phyloP scores from a whole-genome alignment of 2,888 invertebrate genomes.

The Onchidella celtica region DNA sequence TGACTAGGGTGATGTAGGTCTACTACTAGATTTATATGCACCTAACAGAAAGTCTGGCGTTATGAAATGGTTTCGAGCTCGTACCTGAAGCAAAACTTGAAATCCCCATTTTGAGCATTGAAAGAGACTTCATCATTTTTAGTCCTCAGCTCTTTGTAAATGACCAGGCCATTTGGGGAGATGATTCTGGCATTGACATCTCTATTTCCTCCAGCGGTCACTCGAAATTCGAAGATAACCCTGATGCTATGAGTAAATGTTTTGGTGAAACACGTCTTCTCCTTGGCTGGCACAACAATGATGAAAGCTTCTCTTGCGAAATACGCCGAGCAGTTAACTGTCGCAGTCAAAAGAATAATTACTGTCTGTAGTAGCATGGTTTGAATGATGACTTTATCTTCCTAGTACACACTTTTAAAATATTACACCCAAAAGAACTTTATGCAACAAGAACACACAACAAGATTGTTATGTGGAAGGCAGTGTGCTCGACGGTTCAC shows the following conservation, averaged over 20 bases:
- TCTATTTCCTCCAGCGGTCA: slow-evolving; percentile 72
- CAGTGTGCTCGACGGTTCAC: too few species aligned
- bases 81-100: slow-evolving; percentile 56
- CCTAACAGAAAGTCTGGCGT: too few species aligned
- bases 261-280: slow-evolving; percentile 72
- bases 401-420: too few species aligned
- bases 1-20: too few species aligned
- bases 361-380: neutral
- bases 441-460: too few species aligned
- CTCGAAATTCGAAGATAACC: slow-evolving; percentile 72
- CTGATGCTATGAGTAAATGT: slow-evolving; percentile 63
- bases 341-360: neutral
- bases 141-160: slow-evolving; percentile 68
- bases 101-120: slow-evolving; percentile 74
- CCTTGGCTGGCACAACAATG: slow-evolving; percentile 65
- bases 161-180: slow-evolving; percentile 73
- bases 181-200: slow-evolving; percentile 74
- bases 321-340: neutral
- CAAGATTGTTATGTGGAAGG: too few species aligned
- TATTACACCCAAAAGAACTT: too few species aligned
- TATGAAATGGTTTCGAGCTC: too few species aligned
- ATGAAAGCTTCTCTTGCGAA: slow-evolving; percentile 28
- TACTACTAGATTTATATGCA: too few species aligned
- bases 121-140: slow-evolving; percentile 65
- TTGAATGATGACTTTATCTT: too few species aligned